These are phyloP conservation scores for Albula goreensis DNA, from an alignment of 2,113 vertebrate species.

Conservation along the genomic window DNA sequence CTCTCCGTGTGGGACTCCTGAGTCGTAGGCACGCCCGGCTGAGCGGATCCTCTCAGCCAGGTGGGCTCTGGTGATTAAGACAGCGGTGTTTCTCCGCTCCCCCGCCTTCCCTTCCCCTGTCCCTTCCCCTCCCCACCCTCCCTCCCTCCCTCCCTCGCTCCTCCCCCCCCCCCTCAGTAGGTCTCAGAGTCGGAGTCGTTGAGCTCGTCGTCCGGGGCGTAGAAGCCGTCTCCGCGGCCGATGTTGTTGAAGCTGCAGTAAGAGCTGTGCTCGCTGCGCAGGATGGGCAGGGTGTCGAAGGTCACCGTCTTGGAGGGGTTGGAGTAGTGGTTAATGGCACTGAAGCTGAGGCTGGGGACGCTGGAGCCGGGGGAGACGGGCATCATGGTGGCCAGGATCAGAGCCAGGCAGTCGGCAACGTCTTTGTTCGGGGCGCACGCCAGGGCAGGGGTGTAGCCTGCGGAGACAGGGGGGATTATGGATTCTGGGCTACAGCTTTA, in stretches of 20 bases:
- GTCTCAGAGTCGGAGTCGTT: slow-evolving; percentile 98
- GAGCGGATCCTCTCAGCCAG: slow-evolving; percentile 16
- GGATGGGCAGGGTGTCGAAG: slow-evolving; percentile 86
- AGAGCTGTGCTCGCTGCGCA: slow-evolving; percentile 85
- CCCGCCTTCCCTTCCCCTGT: neutral
- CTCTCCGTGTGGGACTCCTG: slow-evolving; percentile 51
- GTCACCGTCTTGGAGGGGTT: slow-evolving; percentile 93
- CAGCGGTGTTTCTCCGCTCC: neutral
- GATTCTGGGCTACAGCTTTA: neutral
- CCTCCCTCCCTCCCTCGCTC: neutral
- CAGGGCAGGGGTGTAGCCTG: slow-evolving; percentile 97
- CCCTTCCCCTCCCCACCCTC: neutral
- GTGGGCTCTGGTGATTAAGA: slow-evolving; percentile 39
- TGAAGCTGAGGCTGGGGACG: slow-evolving; percentile 84
- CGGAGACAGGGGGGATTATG: neutral
- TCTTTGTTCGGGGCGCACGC: slow-evolving; percentile 98
- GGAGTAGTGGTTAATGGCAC: slow-evolving; percentile 93
- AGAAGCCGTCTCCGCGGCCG: slow-evolving; percentile 83
- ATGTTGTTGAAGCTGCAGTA: slow-evolving; percentile 96
- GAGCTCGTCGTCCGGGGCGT: slow-evolving; percentile 88
- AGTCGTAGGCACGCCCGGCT: slow-evolving; percentile 52
- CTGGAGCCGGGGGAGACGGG: slow-evolving; percentile 85
- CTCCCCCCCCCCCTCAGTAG: slow-evolving; percentile 74
- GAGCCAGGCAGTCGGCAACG: slow-evolving; percentile 95
- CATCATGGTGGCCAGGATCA: slow-evolving; percentile 99